phyloP scores from a whole-genome alignment of 2,113 vertebrate species.

The Cathartes aura region DNA sequence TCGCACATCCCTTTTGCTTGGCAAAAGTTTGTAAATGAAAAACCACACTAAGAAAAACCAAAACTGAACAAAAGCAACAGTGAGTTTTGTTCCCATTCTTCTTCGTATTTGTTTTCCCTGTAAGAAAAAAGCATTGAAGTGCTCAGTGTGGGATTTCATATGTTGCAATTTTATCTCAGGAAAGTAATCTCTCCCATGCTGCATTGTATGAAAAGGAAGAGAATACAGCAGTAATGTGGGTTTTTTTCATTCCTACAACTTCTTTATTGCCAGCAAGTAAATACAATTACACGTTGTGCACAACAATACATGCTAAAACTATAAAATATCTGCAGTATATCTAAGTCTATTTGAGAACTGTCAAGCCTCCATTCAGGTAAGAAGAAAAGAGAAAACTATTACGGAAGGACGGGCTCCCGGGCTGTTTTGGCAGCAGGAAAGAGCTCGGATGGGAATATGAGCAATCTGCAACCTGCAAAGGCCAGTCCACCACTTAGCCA shows the following conservation, averaged over 20 bases:
- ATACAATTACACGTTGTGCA: not conserved
- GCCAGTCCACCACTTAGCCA: not conserved
- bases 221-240: not conserved
- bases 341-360: not conserved
- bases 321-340: not conserved
- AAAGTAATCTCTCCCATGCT: not conserved
- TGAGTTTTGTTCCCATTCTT: not conserved
- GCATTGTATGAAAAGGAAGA: not conserved
- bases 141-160: conserved; percentile 4
- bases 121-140: not conserved
- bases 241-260: not conserved
- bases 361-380: not conserved
- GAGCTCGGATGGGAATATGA: not conserved
- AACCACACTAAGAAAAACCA: not conserved
- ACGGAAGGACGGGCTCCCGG: not conserved
- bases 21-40: not conserved
- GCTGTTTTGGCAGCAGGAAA: not conserved
- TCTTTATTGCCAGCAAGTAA: not conserved
- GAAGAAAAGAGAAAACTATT: not conserved
- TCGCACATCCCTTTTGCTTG: not conserved
- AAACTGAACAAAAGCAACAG: not conserved
- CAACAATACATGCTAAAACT: not conserved
- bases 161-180: not conserved
- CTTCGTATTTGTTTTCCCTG: not conserved
- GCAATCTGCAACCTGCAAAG: not conserved